Evolutionary conservation across 2,888 invertebrate species (phyloP).

Genomic region (Vannuccia rotundouncinata): DNA sequence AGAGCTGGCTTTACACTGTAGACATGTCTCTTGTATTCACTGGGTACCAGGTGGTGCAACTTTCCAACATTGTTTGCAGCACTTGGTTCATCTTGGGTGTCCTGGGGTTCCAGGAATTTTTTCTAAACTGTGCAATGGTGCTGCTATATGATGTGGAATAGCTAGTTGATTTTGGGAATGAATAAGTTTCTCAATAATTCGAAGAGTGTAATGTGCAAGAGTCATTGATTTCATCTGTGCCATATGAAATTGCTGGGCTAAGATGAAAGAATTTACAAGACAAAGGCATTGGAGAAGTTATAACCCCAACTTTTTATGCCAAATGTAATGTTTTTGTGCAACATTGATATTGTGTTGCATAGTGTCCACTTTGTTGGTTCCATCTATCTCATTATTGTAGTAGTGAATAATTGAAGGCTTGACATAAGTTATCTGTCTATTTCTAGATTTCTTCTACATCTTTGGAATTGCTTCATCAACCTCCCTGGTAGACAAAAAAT

Average conservation of each 20-base stretch:
- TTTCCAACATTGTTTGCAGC: constrained; percentile 30
- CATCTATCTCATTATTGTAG: constrained; percentile 6
- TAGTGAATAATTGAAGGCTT: background rate
- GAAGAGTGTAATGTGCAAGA: constrained; percentile 25
- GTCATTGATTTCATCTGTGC: constrained; percentile 9
- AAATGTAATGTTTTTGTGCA: constrained; percentile 25
- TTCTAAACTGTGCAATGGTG: constrained; percentile 11
- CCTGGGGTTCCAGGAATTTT: constrained; percentile 10
- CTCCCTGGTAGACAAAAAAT: constrained; percentile 24
- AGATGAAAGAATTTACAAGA: constrained; percentile 30
- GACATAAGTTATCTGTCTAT: background rate
- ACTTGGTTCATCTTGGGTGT: constrained; percentile 22
- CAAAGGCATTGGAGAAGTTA: constrained; percentile 22
- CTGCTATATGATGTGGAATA: background rate
- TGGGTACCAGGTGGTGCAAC: constrained; percentile 9
- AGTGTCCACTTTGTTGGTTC: constrained; percentile 19
- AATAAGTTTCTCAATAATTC: constrained; percentile 18
- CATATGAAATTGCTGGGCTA: background rate
- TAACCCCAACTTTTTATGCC: constrained; percentile 30
- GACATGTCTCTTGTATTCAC: constrained; percentile 7
- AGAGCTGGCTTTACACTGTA: constrained; percentile 29
- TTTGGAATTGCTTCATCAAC: constrained; percentile 18
- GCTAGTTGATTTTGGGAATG: background rate
- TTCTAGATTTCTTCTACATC: constrained; percentile 17
- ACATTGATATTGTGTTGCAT: background rate